A percentile compares a stretch with the other conserved stretches of the same genome.
Evolutionary conservation across 2,888 invertebrate genomes (phyloP).

Genomic region (Therioaphis trifolii): DNA sequence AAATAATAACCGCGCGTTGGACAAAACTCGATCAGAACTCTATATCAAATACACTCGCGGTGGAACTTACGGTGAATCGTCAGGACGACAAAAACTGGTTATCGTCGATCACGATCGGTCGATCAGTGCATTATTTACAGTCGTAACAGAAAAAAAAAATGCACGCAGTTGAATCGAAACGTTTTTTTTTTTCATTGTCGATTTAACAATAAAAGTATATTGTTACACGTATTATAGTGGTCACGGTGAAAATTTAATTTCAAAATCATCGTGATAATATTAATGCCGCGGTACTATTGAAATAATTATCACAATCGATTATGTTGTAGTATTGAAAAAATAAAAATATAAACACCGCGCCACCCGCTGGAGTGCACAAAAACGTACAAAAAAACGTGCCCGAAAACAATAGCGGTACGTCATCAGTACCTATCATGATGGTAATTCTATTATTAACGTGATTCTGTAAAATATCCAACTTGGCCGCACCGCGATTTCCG

Average conservation of each 20-base stretch:
- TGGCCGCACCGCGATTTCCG: no score
- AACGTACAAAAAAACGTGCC: no score
- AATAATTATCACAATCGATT: not conserved
- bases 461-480: no score
- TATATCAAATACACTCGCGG: conserved; percentile 5
- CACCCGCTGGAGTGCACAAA: no score
- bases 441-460: no score
- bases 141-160: not conserved
- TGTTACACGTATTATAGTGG: not conserved
- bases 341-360: no score
- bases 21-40: not conserved
- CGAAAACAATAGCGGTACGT: no score
- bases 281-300: not conserved
- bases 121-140: not conserved
- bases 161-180: not conserved
- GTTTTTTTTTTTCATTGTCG: not conserved
- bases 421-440: no score
- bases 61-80: conserved; percentile 16
- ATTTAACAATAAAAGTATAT: not conserved
- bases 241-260: not conserved
- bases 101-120: not conserved
- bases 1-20: conserved; percentile 12
- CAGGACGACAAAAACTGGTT: conserved; percentile 40
- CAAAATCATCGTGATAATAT: not conserved
- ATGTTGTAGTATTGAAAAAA: no score